Evolutionary conservation across 2,797 vertebrate species (phyloP).

Genomic region (Pseudomugil gertrudae): DNA sequence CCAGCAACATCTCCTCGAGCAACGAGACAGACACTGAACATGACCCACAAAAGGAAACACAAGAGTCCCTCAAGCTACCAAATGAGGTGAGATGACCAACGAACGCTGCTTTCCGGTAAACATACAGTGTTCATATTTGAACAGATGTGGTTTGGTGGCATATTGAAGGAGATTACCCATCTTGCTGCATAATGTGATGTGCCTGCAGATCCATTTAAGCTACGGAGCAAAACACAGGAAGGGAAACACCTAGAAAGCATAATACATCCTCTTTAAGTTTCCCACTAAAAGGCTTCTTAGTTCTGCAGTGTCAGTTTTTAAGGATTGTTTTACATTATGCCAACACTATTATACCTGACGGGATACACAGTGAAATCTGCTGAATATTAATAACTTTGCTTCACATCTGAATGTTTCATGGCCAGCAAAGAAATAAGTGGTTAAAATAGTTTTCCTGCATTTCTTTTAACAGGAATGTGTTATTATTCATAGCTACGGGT

Average conservation of each 20-base stretch:
- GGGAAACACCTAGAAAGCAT: neutral
- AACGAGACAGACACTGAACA: conserved; percentile 65
- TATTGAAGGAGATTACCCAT: neutral
- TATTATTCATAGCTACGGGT: neutral
- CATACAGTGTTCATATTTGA: neutral
- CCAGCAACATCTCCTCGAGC: conserved; percentile 50
- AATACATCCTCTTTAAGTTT: neutral
- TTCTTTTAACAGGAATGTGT: neutral
- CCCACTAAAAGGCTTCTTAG: neutral
- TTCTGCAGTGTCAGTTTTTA: neutral
- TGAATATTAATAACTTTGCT: neutral
- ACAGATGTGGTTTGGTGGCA: neutral
- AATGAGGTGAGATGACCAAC: conserved; percentile 77
- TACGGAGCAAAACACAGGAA: neutral
- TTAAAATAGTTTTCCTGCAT: neutral
- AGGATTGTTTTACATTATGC: neutral
- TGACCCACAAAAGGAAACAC: conserved; percentile 57
- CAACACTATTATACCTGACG: neutral
- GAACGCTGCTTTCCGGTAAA: neutral
- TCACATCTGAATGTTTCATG: too few relatives aligned
- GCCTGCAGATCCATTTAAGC: neutral
- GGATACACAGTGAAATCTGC: neutral
- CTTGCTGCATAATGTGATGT: neutral
- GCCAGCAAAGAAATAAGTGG: neutral
- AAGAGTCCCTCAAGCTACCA: conserved; percentile 82